Evolutionary conservation across 2,797 vertebrate genomes (phyloP).

Genomic region (Prionace glauca): DNA sequence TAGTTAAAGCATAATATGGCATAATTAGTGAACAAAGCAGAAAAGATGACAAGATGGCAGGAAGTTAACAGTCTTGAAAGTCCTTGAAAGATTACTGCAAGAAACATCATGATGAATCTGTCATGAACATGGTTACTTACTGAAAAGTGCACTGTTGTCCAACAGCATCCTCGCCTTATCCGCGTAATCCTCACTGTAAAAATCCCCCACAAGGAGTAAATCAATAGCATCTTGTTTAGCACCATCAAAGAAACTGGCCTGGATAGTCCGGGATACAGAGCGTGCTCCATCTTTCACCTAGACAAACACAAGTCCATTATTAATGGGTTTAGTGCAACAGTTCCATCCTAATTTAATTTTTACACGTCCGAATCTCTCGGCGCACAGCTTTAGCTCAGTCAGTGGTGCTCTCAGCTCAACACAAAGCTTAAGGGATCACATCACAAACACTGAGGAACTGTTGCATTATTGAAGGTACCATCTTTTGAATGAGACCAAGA

Average conservation of each 20-base stretch:
- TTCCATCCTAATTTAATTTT: background rate
- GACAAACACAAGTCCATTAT: constrained; percentile 42
- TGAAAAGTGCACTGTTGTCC: constrained; percentile 57
- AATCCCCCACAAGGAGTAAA: constrained; percentile 61
- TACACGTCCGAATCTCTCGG: background rate
- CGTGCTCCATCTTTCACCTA: constrained; percentile 66
- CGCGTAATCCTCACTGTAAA: constrained; percentile 54
- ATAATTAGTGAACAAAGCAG: background rate
- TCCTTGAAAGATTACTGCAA: background rate
- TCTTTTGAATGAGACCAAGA: background rate
- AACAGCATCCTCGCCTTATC: constrained; percentile 62
- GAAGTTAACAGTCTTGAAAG: too few species aligned
- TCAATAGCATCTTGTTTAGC: constrained; percentile 65
- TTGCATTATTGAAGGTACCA: background rate
- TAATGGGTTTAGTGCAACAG: background rate
- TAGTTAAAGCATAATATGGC: background rate
- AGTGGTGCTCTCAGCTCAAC: background rate
- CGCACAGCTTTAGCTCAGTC: background rate
- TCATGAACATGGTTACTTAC: constrained; percentile 46
- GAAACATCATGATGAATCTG: background rate
- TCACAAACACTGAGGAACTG: background rate
- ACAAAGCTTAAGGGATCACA: background rate
- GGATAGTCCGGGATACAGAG: constrained; percentile 64
- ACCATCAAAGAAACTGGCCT: constrained; percentile 64
- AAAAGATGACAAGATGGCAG: background rate